Evolutionary conservation across 2,888 invertebrate genomes (phyloP), one percentile per base, ranked within the genome.

Genomic region (Lysandra bellargus): DNA sequence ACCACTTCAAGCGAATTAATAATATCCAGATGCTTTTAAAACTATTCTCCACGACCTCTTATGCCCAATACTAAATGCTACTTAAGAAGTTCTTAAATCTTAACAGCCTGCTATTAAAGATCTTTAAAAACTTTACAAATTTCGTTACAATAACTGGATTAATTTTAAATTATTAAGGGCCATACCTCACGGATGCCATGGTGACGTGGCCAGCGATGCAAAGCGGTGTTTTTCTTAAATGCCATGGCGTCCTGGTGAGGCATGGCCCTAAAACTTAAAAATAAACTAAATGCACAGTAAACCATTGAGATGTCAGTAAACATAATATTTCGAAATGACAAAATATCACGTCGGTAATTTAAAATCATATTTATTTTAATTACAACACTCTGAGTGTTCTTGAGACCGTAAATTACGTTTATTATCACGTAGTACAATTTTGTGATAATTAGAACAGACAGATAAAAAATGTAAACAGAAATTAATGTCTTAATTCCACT

Each of bases 401-500:
- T 37, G 37, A 14, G 33, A 1, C 6, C 69, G 69, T 69, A 69
- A 69, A 69, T 69, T 69, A 14, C 14, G 5, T 69, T 69, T 33
- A 37, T 33, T 69, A 69, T 37, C 69, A 69, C 69, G 69, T 69
- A 69, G 69, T 14, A 14, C 33, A 1, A 69, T 33, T 37, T 33
- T 14, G 69, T 37, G 69, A 69, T 69, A 69, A 69, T 69, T 69
- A 37, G 17, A 37, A 37, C 69, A 69, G 37, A 69, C 5, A 69
- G 69, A 37, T 37, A 64, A 69, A 40, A 69, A 69, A 69, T 69
- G 69, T 69, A 69, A 69, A 69, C 33, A 33, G 23, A 23, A 30
- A 61, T 23, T 61, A 69, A 12, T 69, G 33, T 69, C 69, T 69
- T 69, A 4, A 37, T 33, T 37, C 6, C 69, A 37, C 1, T 33